Base-by-base conservation (phyloP, 2,888 invertebrate genomes). In the Lymantria monacha region DNA sequence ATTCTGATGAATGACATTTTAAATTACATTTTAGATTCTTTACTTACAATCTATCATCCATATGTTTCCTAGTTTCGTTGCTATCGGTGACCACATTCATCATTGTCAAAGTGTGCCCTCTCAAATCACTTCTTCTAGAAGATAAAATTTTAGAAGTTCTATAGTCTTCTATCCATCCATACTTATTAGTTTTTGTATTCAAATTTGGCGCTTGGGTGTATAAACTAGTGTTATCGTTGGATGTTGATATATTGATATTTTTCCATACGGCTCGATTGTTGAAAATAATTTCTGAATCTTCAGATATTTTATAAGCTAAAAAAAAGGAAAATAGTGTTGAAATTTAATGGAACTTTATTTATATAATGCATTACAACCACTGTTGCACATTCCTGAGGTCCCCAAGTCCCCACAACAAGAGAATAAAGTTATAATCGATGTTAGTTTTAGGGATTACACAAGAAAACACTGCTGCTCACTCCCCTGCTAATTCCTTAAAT, bases 41-140 rank as follows among this genome's bases (percentile, higher is more conserved):
- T 22, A 81, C 87, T 83, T 63, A 89, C 90, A 88, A 53, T 70
- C 89, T 72, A 53, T 90, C 89, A 57, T 76, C 75, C 76, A 90
- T 63, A 67, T 90, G 89, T 0, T 72, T 56, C 13, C 74, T 75
- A 0, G 89, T 89, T 0, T 85, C 83, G 49, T 89, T 88, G 49
- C 82, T 87, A 31, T 90, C 90, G 0, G 82, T 83, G 3, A 89
- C 78, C 0, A 89, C 88, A 53, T 82, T 86, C 0, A 70, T 78
- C 79, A 89, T 81, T 0, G 84, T 87, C 0, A 89, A 62, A 0
- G 68, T 66, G 53, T 81, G 81, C 48, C 70, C 57, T 44, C 72
- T 76, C n/a, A 90, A 55, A 53, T 89, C 59, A 9, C 59, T 67
- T 46, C 90, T 76, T 61, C 83, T 78, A 0, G 66, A 49, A 22